A percentile compares a stretch with the other conserved stretches of the same genome.
Evolutionary conservation across 2,888 invertebrate genomes (phyloP).

Genomic region (Parasteatoda lunata): DNA sequence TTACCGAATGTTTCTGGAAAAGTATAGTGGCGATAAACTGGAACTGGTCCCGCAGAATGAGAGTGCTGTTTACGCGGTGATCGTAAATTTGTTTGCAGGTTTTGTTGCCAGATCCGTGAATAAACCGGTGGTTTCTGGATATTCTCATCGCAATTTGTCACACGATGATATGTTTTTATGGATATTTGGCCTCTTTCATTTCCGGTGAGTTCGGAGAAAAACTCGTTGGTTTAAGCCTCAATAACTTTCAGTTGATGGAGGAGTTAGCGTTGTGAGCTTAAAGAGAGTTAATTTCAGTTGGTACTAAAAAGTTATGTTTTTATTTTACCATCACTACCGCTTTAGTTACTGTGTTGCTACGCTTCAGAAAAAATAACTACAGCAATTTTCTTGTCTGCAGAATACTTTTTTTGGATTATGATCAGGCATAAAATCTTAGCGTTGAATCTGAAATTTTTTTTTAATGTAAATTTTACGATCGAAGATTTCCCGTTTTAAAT

Average conservation of each 20-base stretch:
- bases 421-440: too few relatives aligned
- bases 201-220: background rate
- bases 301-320: background rate
- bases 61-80: slow-evolving; percentile 8
- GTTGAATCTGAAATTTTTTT: too few relatives aligned
- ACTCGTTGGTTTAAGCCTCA: background rate
- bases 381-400: too few relatives aligned
- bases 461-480: too few relatives aligned
- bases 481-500: too few relatives aligned
- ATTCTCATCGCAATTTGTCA: slow-evolving; percentile 24
- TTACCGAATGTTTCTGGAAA: slow-evolving; percentile 4
- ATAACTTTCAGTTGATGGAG: background rate
- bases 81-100: slow-evolving; percentile 40
- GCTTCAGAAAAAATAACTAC: too few relatives aligned
- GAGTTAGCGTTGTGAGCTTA: background rate
- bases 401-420: too few relatives aligned
- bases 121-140: slow-evolving; percentile 2
- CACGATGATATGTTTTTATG: slow-evolving; percentile 39
- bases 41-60: slow-evolving; percentile 8
- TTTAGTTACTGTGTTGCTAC: too few relatives aligned
- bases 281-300: background rate
- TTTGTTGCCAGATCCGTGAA: slow-evolving; percentile 24
- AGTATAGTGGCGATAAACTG: slow-evolving; percentile 29
- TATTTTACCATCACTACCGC: too few relatives aligned
- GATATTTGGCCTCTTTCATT: background rate